Conservation (phyloP, 1,140 invertebrate species). For the Semibalanus balanoides region DNA sequence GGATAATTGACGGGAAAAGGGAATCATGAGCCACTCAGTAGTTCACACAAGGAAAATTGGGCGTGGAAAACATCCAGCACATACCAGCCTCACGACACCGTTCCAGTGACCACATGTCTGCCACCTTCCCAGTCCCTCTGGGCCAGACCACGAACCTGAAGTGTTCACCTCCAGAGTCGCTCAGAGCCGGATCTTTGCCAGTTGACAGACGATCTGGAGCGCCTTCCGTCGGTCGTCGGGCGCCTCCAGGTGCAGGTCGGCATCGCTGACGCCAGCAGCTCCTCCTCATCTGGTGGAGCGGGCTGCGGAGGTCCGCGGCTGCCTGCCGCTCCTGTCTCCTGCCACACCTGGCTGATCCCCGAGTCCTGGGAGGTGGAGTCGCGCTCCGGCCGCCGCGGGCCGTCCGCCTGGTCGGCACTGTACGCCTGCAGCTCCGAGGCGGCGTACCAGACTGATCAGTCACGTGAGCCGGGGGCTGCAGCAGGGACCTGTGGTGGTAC, state of each 20-base stretch:
- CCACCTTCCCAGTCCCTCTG: too few relatives aligned
- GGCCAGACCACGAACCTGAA: constrained; percentile 30
- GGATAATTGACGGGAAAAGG: too few relatives aligned
- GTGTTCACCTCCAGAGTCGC: constrained; percentile 38
- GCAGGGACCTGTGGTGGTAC: constrained; percentile 68
- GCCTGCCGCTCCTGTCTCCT: constrained; percentile 30
- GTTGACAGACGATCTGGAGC: constrained; percentile 30
- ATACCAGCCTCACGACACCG: too few relatives aligned
- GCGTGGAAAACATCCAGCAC: too few relatives aligned
- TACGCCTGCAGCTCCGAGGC: constrained; percentile 84
- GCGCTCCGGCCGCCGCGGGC: constrained; percentile 28
- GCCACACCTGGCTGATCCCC: constrained; percentile 70
- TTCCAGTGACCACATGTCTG: too few relatives aligned
- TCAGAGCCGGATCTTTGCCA: constrained; percentile 34
- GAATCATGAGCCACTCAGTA: too few relatives aligned
- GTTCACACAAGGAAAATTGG: too few relatives aligned
- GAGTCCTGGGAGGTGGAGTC: constrained; percentile 75
- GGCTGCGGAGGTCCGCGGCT: too few relatives aligned
- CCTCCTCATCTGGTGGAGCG: too few relatives aligned
- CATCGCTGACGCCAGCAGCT: neutral
- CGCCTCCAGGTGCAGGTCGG: neutral
- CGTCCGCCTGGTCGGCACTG: constrained; percentile 54
- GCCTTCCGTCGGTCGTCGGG: constrained; percentile 28
- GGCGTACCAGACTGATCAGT: too few relatives aligned
- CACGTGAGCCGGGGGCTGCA: constrained; percentile 76